These are phyloP conservation scores for Aleiodes alternator DNA, from an alignment of 2,888 invertebrate genomes.

Conservation along the genomic window DNA sequence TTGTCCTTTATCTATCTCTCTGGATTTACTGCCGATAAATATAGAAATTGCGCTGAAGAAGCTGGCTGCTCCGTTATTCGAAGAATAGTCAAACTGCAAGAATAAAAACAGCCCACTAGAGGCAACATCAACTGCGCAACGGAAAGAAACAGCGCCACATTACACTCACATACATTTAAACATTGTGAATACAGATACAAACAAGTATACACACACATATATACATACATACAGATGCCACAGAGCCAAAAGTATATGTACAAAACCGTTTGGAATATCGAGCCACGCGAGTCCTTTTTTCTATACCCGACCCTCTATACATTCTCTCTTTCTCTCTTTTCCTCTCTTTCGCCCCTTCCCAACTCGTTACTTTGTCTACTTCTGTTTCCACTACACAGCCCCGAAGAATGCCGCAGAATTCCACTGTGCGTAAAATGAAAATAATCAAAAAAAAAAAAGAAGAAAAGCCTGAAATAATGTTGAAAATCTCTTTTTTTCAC, in stretches of 20 bases:
- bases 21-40: neutral
- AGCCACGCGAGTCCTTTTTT: conserved; percentile 55
- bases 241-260: conserved; percentile 42
- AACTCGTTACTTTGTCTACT: conserved; percentile 35
- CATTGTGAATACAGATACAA: conserved; percentile 18
- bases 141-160: conserved; percentile 38
- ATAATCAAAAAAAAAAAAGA: conserved; percentile 1
- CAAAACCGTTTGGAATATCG: conserved; percentile 57
- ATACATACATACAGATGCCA: conserved; percentile 1
- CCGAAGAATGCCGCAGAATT: conserved; percentile 29
- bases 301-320: conserved; percentile 52
- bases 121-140: conserved; percentile 44
- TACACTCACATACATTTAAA: conserved; percentile 17
- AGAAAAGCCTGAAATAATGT: neutral
- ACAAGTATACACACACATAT: conserved; percentile 3
- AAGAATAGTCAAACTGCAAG: neutral
- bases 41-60: neutral
- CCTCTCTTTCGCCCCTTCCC: conserved; percentile 11
- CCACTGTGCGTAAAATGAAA: conserved; percentile 19
- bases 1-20: too few species aligned
- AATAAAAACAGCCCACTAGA: neutral
- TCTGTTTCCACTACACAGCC: conserved; percentile 27
- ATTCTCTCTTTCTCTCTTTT: conserved; percentile 50
- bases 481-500: neutral
- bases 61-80: conserved; percentile 1